Evolutionary conservation across 1,140 invertebrate species (phyloP).

Genomic region (Aphaenogaster ashmeadi): DNA sequence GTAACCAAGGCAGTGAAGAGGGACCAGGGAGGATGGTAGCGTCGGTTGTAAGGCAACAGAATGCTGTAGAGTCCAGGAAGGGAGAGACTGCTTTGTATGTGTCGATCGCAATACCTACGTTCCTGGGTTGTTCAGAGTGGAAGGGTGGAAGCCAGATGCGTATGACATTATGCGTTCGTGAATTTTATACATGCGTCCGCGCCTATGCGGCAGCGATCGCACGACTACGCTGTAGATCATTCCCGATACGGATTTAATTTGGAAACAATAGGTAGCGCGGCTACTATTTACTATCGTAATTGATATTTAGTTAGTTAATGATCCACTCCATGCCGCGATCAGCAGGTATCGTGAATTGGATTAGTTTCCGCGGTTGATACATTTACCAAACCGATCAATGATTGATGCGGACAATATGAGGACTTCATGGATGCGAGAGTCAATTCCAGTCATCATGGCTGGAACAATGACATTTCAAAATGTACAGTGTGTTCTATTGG

Average conservation of each 20-base stretch:
- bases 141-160: background rate
- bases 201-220: background rate
- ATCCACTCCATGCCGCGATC: background rate
- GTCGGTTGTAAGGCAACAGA: conserved; percentile 65
- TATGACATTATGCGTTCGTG: conserved; percentile 39
- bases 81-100: conserved; percentile 69
- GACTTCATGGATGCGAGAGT: conserved; percentile 15
- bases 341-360: background rate
- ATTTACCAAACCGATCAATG: conserved; percentile 7
- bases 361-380: conserved; percentile 34
- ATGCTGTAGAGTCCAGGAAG: conserved; percentile 66
- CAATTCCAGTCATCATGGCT: conserved; percentile 1
- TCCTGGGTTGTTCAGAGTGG: conserved; percentile 30
- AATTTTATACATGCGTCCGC: conserved; percentile 57
- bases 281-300: conserved; percentile 46
- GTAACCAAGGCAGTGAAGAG: conserved; percentile 51
- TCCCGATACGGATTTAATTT: conserved; percentile 47
- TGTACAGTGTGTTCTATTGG: background rate
- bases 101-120: conserved; percentile 64
- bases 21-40: conserved; percentile 35
- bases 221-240: conserved; percentile 32
- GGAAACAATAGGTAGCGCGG: conserved; percentile 46
- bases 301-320: conserved; percentile 60
- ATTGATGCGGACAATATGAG: conserved; percentile 17
- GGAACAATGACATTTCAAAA: background rate